Base-by-base conservation (phyloP, 37 sponge, comb jelly and placozoan genomes). In the Aphrocallistes beatrix region DNA sequence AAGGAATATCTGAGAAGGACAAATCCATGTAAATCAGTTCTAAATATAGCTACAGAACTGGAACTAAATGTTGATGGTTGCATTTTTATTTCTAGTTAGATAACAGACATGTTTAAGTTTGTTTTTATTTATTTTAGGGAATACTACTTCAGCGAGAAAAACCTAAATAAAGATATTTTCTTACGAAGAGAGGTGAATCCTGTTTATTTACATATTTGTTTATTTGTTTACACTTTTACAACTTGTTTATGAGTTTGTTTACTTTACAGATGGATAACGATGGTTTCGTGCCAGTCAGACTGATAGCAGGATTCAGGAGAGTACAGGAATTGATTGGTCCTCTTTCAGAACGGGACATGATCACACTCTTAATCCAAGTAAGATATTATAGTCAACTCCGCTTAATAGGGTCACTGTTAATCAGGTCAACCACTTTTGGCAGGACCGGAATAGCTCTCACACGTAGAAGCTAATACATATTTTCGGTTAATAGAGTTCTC, bases 131-230 rank as follows among this genome's bases (percentile, higher is more conserved):
- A 28, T 1, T 87, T 28, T 84, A 99, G 96, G 28, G 94, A 96
- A 38, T 99, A 99, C 81, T 99, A 96, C 83, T 96, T 99, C 90
- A 96, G 96, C 60, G 90, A 92, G 38, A 93, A 96, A 39, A 99
- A 99, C 69, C 86, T 99, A 13, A 88, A 90, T 36, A 94, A 94
- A 51, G 99, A 99, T 81, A 91, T 94, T 42, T 96, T 90, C 37
- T 86, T 96, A 17, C 81, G 97, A 34, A 60, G 90, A 82, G 94
- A 95, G 95, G 95, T 95, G 23, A 38, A 90, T 38, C 36, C 19
- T 47, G 13, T 9, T 0, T 30, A 39, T 1, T 85, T 21, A n/a
- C 37, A 17, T 85, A 30, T 37, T 38, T 6, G 17, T 10, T 6
- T 82, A 9, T 82, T 82, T 23, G 36, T 36, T 8, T 82, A n/a